Evolutionary conservation across 2,888 invertebrate species (phyloP).

Genomic region (Habroteleia sp.): DNA sequence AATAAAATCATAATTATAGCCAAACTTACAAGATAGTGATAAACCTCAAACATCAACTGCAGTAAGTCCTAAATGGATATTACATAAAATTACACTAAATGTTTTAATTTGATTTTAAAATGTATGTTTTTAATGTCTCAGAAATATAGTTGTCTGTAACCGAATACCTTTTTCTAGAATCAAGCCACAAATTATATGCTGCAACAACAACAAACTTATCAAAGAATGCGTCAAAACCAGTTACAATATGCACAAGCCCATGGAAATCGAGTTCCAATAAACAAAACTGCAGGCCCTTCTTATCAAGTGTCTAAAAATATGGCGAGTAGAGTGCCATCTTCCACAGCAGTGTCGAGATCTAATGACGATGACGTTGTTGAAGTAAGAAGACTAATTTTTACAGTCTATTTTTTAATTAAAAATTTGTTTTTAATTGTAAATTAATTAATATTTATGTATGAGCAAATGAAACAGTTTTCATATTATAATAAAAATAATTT

Average conservation of each 20-base stretch:
- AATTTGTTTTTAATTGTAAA: not conserved
- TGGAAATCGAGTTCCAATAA: constrained; percentile 20
- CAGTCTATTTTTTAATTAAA: no score
- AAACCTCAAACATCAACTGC: constrained; percentile 4
- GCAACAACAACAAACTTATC: constrained; percentile 18
- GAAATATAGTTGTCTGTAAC: no score
- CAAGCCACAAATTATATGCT: constrained; percentile 1
- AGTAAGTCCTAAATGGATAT: constrained; percentile 3
- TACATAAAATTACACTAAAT: no score
- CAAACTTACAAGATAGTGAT: constrained; percentile 4
- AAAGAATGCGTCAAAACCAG: constrained; percentile 9
- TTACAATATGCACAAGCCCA: constrained; percentile 32
- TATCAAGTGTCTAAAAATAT: constrained; percentile 14
- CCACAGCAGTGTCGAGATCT: not conserved
- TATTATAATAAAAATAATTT: no score
- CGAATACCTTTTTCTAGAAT: constrained; percentile 1
- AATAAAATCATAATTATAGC: no score
- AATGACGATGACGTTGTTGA: constrained; percentile 24
- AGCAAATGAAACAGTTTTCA: no score
- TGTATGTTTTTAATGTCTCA: no score
- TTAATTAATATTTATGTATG: not conserved
- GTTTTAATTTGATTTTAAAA: no score
- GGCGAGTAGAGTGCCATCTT: not conserved
- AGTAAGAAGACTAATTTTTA: constrained; percentile 5
- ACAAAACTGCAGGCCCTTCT: constrained; percentile 31